Evolutionary conservation across 2,113 vertebrate genomes (phyloP).

Genomic region (Puntigrus tetrazona): DNA sequence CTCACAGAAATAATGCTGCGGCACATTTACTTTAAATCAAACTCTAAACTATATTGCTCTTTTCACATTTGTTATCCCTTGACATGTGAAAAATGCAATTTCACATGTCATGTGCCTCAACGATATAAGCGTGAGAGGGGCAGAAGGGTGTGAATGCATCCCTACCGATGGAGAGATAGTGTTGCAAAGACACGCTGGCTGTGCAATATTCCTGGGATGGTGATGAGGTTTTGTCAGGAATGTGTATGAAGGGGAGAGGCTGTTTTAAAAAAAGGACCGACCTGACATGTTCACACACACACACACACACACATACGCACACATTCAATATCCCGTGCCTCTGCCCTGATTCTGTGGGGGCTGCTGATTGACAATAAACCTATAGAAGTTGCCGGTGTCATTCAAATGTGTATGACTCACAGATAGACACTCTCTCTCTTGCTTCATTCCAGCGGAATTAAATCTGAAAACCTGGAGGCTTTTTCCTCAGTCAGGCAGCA

Average conservation of each 20-base stretch:
- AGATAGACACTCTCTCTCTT: neutral
- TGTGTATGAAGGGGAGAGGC: slow-evolving; percentile 63
- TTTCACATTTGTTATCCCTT: neutral
- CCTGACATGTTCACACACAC: slow-evolving; percentile 62
- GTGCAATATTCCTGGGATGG: slow-evolving; percentile 65
- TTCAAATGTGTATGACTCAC: neutral
- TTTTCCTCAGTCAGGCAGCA: neutral
- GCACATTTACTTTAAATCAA: neutral
- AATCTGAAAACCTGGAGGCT: neutral
- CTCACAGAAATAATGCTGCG: neutral
- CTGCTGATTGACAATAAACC: neutral
- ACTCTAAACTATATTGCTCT: neutral
- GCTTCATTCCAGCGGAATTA: neutral
- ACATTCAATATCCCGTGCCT: neutral
- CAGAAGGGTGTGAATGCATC: slow-evolving; percentile 22
- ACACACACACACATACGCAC: neutral
- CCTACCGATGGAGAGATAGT: slow-evolving; percentile 20
- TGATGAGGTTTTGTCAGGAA: slow-evolving; percentile 64
- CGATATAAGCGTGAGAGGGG: slow-evolving; percentile 1
- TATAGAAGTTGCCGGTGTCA: neutral
- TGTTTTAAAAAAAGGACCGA: slow-evolving; percentile 60
- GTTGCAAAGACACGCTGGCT: slow-evolving; percentile 46
- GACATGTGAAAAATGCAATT: neutral
- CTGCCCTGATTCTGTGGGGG: neutral
- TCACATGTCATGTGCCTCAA: neutral